Evolutionary conservation across 1,140 invertebrate species (phyloP).

Genomic region (Apolygus lucorum): DNA sequence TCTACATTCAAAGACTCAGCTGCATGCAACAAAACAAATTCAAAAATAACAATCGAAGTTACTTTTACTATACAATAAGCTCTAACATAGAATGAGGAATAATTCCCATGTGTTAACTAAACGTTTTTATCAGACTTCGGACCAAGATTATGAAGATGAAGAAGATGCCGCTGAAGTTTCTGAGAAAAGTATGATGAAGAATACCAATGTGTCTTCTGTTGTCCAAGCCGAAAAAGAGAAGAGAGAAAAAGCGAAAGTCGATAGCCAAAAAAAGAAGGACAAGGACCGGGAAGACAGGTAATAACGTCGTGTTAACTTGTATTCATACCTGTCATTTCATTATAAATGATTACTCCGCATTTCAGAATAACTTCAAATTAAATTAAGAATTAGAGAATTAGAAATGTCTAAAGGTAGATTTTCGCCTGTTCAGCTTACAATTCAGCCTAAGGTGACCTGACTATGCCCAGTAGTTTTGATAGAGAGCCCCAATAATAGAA

Average conservation of each 20-base stretch:
- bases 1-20: too few species aligned
- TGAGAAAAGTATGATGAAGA: conserved; percentile 52
- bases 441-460: too few species aligned
- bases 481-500: too few species aligned
- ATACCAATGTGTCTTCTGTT: conserved; percentile 67
- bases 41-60: too few species aligned
- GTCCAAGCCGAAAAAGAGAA: conserved; percentile 63
- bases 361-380: neutral
- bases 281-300: conserved; percentile 81
- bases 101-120: too few species aligned
- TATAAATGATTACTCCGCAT: neutral
- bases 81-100: too few species aligned
- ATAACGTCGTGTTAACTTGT: too few species aligned
- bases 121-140: conserved; percentile 32
- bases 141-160: conserved; percentile 37
- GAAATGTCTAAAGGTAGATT: too few species aligned
- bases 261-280: conserved; percentile 74
- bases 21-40: too few species aligned
- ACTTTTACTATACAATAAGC: too few species aligned
- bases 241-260: conserved; percentile 63
- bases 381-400: neutral
- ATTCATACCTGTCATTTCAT: neutral
- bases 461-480: too few species aligned
- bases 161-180: conserved; percentile 40
- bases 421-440: too few species aligned